phyloP scores from a whole-genome alignment of 2,113 vertebrate genomes.

The Uria aalge region DNA sequence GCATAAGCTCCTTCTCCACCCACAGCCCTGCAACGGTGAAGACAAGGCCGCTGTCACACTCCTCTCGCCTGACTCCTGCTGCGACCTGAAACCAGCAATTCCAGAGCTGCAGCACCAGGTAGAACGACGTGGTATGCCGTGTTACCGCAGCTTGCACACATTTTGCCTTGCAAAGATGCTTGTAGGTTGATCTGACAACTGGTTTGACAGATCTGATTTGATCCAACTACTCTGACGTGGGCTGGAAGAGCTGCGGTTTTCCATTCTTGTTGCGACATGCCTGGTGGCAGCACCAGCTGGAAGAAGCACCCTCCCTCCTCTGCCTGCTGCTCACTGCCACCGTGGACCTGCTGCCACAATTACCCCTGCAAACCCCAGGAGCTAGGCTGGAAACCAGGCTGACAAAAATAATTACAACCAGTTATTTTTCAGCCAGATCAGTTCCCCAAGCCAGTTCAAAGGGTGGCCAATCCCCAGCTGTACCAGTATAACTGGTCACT shows the following conservation, averaged over 20 bases:
- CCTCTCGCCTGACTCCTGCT: not conserved
- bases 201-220: not conserved
- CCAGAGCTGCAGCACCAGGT: not conserved
- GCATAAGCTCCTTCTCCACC: not conserved
- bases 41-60: not conserved
- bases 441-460: not conserved
- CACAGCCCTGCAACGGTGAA: not conserved
- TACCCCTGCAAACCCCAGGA: not conserved
- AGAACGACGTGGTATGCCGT: rapidly evolving
- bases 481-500: not conserved
- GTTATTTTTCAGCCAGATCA: not conserved
- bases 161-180: not conserved
- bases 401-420: not conserved
- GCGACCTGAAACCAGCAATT: not conserved
- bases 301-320: not conserved
- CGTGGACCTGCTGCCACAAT: not conserved
- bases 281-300: not conserved
- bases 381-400: not conserved
- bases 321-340: not conserved
- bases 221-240: not conserved
- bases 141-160: not conserved
- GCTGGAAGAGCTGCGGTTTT: not conserved
- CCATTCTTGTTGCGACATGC: not conserved
- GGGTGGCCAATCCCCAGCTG: not conserved
- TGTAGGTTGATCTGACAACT: not conserved